phyloP scores from a whole-genome alignment of 2,113 vertebrate species.

The Uria lomvia region DNA sequence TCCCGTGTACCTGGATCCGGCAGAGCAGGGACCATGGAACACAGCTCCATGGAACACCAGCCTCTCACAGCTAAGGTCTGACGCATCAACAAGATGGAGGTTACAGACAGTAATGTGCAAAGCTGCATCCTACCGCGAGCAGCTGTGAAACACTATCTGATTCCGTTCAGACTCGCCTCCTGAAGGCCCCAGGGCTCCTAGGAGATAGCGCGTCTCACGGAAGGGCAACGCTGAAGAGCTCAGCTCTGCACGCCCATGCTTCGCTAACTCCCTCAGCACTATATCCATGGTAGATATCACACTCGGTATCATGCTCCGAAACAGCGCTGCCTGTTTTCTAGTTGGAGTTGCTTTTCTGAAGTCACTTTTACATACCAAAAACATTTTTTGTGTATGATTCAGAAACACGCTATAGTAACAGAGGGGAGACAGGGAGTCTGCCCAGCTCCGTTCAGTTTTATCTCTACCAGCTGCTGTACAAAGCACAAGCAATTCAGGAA shows the following conservation, averaged over 20 bases:
- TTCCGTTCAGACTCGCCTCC: neutral
- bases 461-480: constrained; percentile 61
- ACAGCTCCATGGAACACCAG: neutral
- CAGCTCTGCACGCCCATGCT: neutral
- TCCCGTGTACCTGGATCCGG: neutral
- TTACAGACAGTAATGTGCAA: neutral
- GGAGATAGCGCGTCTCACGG: neutral
- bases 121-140: neutral
- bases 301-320: neutral
- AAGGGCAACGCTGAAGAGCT: neutral
- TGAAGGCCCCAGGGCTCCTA: neutral
- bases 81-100: neutral
- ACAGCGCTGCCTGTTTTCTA: neutral
- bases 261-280: neutral
- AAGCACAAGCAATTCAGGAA: constrained; percentile 38
- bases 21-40: neutral
- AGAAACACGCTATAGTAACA: constrained; percentile 60
- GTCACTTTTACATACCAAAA: constrained; percentile 49
- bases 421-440: constrained; percentile 63
- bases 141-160: neutral
- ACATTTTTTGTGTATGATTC: constrained; percentile 51
- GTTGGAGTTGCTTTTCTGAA: constrained; percentile 10
- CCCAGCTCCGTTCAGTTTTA: constrained; percentile 45
- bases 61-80: neutral
- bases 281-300: neutral